These are phyloP conservation scores for Prosapia bicincta DNA, from an alignment of 2,888 invertebrate genomes.

Conservation along the genomic window DNA sequence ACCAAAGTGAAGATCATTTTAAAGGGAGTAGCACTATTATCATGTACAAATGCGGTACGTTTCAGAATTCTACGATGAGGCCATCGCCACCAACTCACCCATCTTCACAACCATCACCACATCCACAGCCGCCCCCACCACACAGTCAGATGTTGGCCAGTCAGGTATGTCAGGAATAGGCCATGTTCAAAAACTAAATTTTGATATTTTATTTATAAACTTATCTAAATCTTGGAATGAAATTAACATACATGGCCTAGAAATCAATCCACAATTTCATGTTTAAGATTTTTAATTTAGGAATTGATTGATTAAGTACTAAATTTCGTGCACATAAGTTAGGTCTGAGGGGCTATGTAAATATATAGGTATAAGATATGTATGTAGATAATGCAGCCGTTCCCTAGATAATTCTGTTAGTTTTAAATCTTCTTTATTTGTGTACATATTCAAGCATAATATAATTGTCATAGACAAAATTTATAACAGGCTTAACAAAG, in stretches of 20 bases:
- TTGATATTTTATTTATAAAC: background rate
- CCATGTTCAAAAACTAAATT: background rate
- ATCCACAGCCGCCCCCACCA: conserved; percentile 60
- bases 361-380: background rate
- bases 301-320: background rate
- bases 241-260: background rate
- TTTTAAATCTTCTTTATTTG: background rate
- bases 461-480: too few relatives aligned
- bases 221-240: background rate
- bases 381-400: background rate
- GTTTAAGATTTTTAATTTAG: background rate
- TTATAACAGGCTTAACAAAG: too few relatives aligned
- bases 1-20: background rate
- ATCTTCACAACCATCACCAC: conserved; percentile 85
- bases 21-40: background rate
- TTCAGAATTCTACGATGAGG: conserved; percentile 50
- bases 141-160: conserved; percentile 53
- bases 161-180: conserved; percentile 45
- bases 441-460: too few relatives aligned
- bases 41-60: conserved; percentile 31
- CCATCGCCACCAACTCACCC: conserved; percentile 56
- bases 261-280: background rate
- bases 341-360: background rate
- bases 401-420: background rate
- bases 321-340: background rate